Evolutionary conservation across 2,797 vertebrate species (phyloP).

Genomic region (Meriones psammophilus): DNA sequence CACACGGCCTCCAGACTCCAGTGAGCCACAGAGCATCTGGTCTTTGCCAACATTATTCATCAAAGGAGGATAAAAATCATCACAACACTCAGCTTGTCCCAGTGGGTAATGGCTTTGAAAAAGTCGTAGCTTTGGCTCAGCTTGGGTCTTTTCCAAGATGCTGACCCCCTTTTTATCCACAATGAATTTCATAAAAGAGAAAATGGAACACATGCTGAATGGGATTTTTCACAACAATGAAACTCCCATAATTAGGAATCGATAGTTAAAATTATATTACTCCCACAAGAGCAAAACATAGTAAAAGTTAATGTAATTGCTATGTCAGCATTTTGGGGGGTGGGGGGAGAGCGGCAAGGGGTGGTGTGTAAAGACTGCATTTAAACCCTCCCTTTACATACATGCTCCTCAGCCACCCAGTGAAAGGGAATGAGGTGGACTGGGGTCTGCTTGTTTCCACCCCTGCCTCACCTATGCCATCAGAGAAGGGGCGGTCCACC

Average conservation of each 20-base stretch:
- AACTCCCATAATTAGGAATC: conserved; percentile 65
- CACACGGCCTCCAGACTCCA: neutral
- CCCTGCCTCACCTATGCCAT: neutral
- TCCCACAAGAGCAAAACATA: conserved; percentile 29
- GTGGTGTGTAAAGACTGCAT: neutral
- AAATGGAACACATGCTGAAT: conserved; percentile 62
- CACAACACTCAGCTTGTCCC: conserved; percentile 56
- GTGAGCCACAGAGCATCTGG: conserved; percentile 36
- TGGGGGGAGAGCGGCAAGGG: neutral
- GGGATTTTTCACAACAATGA: conserved; percentile 68
- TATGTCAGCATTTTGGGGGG: conserved; percentile 9
- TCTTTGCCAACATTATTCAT: conserved; percentile 68
- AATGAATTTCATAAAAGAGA: conserved; percentile 44
- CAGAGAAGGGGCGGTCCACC: neutral
- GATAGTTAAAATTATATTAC: conserved; percentile 74
- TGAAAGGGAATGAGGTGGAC: conserved; percentile 59
- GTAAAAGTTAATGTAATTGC: conserved; percentile 71
- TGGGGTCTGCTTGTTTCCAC: neutral
- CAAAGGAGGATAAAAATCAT: conserved; percentile 71
- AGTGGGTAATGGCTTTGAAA: conserved; percentile 47
- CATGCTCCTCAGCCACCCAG: conserved; percentile 24
- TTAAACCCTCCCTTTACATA: conserved; percentile 36
- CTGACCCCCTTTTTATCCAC: neutral
- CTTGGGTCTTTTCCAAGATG: conserved; percentile 60
- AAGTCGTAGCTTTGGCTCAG: conserved; percentile 39